phyloP scores from a whole-genome alignment of 1,140 invertebrate genomes.

The Teleopsis dalmanni region DNA sequence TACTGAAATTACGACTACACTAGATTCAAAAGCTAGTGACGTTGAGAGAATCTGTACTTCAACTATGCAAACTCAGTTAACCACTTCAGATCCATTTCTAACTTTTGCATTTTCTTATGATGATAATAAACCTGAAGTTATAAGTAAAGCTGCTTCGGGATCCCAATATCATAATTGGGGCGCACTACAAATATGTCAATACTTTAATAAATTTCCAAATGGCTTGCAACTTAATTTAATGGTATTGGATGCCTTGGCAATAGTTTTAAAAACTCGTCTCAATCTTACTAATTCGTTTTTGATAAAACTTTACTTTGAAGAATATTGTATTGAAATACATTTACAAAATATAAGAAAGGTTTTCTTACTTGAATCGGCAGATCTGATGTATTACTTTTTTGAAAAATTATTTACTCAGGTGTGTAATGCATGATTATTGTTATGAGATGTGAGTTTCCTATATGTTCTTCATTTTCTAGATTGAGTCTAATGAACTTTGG shows the following conservation, averaged over 20 bases:
- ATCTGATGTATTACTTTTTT: constrained; percentile 29
- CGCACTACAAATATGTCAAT: background rate
- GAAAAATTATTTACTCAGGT: constrained; percentile 24
- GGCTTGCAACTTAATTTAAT: no score
- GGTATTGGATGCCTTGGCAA: constrained; percentile 7
- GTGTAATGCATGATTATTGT: background rate
- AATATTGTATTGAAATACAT: constrained; percentile 21
- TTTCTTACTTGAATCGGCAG: constrained; percentile 30
- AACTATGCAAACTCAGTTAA: no score
- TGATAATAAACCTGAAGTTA: background rate
- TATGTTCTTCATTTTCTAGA: constrained; percentile 13
- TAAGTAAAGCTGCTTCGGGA: background rate
- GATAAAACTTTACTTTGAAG: constrained; percentile 25
- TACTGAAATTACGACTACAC: no score
- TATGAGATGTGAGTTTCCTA: background rate
- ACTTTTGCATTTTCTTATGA: constrained; percentile 14
- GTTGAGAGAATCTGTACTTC: no score
- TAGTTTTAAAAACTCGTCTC: constrained; percentile 21
- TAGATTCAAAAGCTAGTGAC: no score
- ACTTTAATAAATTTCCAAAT: constrained; percentile 3
- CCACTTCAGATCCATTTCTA: constrained; percentile 14
- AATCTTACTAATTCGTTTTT: constrained; percentile 25
- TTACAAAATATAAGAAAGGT: constrained; percentile 29
- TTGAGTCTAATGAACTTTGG: constrained; percentile 28
- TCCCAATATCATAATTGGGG: background rate